Percentiles rank a stretch among this genome's conserved stretches.
Conservation (phyloP, 2,888 invertebrate species). For the Drosophila subsilvestris region DNA sequence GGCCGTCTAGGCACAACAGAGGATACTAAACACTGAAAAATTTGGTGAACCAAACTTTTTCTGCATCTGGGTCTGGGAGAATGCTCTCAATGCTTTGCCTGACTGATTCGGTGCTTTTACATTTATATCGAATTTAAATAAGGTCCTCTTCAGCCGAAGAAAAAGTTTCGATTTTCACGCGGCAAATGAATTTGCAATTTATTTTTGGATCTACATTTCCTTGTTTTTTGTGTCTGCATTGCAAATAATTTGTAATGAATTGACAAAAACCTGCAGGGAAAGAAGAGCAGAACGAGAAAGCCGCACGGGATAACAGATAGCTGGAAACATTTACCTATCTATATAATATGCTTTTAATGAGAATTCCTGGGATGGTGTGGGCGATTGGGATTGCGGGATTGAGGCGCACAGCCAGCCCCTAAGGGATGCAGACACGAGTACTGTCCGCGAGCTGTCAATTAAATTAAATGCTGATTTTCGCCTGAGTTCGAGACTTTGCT, state of each 20-base stretch:
- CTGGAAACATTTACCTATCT: constrained; percentile 48
- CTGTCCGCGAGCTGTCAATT: constrained; percentile 75
- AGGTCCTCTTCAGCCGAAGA: constrained; percentile 41
- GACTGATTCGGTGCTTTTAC: constrained; percentile 60
- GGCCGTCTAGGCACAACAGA: constrained; percentile 37
- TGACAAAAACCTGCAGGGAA: constrained; percentile 58
- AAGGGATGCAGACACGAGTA: constrained; percentile 29
- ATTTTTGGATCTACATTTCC: constrained; percentile 47
- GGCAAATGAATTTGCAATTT: constrained; percentile 81
- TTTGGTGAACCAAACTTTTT: constrained; percentile 65
- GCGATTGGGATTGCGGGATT: not conserved
- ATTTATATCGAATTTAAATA: constrained; percentile 65
- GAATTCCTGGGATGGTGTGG: constrained; percentile 38
- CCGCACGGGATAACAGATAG: constrained; percentile 34
- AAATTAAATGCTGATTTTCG: constrained; percentile 78
- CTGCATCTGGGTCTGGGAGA: constrained; percentile 37
- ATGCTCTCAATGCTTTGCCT: constrained; percentile 51
- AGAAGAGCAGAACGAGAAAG: not conserved
- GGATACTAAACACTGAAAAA: constrained; percentile 17
- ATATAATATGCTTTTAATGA: constrained; percentile 77
- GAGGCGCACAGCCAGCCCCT: constrained; percentile 18
- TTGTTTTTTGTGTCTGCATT: constrained; percentile 24
- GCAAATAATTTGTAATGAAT: constrained; percentile 77
- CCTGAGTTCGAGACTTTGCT: constrained; percentile 65
- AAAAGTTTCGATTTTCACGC: constrained; percentile 61